Percentiles rank a stretch among this genome's conserved stretches.
These are phyloP conservation scores for Xiphorhynchus elegans DNA, from an alignment of 2,113 vertebrate genomes.

Conservation along the genomic window DNA sequence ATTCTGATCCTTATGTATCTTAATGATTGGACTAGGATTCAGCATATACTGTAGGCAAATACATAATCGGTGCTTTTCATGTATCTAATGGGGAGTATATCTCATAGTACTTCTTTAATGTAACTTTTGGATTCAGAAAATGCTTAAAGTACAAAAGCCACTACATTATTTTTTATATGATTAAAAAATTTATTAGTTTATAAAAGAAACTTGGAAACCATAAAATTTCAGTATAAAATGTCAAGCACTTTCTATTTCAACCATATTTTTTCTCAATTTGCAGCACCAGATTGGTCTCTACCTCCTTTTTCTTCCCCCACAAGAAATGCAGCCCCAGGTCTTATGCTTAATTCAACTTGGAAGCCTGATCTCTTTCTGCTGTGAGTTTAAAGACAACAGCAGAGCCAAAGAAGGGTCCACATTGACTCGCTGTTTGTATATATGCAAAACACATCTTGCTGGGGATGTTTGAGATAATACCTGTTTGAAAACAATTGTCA, in stretches of 20 bases:
- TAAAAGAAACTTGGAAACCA: not conserved
- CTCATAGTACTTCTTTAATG: not conserved
- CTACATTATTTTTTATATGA: not conserved
- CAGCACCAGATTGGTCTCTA: not conserved
- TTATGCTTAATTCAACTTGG: not conserved
- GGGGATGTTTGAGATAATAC: not conserved
- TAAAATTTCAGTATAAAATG: not conserved
- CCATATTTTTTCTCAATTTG: not conserved
- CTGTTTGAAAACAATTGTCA: not conserved
- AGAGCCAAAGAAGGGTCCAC: not conserved
- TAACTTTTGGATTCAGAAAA: not conserved
- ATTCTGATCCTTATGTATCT: not conserved
- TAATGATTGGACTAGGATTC: not conserved
- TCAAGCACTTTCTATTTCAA: not conserved
- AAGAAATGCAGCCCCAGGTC: not conserved
- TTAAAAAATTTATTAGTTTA: constrained; percentile 37
- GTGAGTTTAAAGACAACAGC: not conserved
- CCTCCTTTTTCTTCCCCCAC: not conserved
- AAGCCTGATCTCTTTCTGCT: not conserved
- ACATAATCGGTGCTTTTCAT: not conserved
- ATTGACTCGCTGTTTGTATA: not conserved
- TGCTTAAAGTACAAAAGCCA: not conserved
- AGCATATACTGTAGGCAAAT: not conserved
- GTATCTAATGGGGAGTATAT: not conserved
- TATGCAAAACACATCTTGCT: not conserved